A percentile compares a stretch with the other conserved stretches of the same genome.
phyloP scores from a whole-genome alignment of 2,113 vertebrate genomes.

The Pycnonotus jocosus region DNA sequence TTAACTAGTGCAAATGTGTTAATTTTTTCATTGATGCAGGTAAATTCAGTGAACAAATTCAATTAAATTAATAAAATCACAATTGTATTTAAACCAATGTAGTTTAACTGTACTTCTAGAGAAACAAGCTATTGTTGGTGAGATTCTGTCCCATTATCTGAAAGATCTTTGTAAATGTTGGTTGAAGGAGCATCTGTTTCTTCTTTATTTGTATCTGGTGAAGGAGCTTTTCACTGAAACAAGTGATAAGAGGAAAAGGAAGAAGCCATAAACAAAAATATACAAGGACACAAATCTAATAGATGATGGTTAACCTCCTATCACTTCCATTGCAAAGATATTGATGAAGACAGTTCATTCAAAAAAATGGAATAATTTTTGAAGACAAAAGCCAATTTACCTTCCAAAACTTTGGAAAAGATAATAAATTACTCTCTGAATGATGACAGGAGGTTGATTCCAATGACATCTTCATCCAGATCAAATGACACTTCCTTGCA shows the following conservation, averaged over 20 bases:
- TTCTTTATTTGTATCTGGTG: not conserved
- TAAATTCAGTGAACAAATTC: not conserved
- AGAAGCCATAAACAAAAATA: not conserved
- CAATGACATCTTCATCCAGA: not conserved
- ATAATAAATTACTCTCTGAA: not conserved
- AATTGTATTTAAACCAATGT: not conserved
- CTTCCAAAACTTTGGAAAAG: not conserved
- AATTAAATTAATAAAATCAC: not conserved
- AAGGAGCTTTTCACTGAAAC: not conserved
- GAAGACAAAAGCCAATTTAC: not conserved
- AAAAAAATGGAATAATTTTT: not conserved
- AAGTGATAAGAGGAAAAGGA: not conserved
- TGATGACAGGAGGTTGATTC: not conserved
- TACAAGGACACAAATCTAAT: not conserved
- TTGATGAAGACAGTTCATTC: not conserved
- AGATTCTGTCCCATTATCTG: not conserved
- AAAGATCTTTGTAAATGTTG: not conserved
- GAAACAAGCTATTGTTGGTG: not conserved
- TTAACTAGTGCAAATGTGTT: not conserved
- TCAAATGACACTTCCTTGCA: not conserved
- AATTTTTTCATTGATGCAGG: not conserved
- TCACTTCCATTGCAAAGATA: not conserved
- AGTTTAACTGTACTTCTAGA: not conserved
- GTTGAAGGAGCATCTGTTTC: not conserved
- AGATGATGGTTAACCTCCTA: not conserved